Base-by-base conservation (phyloP, 2,888 invertebrate species). In the Eudemis profundana region DNA sequence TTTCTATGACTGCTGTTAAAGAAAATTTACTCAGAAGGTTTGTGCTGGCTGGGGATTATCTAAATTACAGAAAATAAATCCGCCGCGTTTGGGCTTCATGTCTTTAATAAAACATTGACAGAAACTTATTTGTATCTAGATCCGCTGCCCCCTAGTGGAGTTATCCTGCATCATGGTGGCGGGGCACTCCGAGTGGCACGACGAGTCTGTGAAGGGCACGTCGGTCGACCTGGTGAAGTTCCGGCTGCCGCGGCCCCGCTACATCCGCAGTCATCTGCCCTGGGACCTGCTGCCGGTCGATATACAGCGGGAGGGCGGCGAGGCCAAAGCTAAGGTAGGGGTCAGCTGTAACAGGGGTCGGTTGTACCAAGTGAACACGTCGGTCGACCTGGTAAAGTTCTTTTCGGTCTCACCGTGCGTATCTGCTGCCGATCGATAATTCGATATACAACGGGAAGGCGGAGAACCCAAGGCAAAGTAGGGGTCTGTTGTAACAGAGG, bases 91-190 rank as follows among this genome's bases (percentile, higher is more conserved):
- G n/a, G n/a, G n/a, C n/a, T n/a, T n/a, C n/a, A n/a, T n/a, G n/a
- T n/a, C n/a, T n/a, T n/a, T n/a, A n/a, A n/a, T n/a, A n/a, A n/a
- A n/a, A n/a, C n/a, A n/a, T n/a, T n/a, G n/a, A n/a, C n/a, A n/a
- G n/a, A n/a, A n/a, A n/a, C n/a, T n/a, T n/a, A n/a, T 23, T 8
- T 33, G 59, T 53, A 10, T 5, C 3, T 14, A 95, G 86, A 92
- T 95, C 27, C 93, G 97, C 49, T 95, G 96, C 56, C 97, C 97
- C 0, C 90, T 96, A 50, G 92, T 97, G 23, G 97, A 97, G 92
- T 78, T 95, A 0, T 93, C 94, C 0, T 94, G 94, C 51, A 86
- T 95, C 54, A 93, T 94, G 82, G 93, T 93, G 69, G 93, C 93
- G 59, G 94, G 94, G 42, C 93, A 94, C 73, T 88, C 93, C 64